A percentile compares a stretch with the other conserved stretches of the same genome.
These are phyloP conservation scores for Drosophila paranaensis DNA, from an alignment of 2,888 invertebrate species.

Conservation along the genomic window DNA sequence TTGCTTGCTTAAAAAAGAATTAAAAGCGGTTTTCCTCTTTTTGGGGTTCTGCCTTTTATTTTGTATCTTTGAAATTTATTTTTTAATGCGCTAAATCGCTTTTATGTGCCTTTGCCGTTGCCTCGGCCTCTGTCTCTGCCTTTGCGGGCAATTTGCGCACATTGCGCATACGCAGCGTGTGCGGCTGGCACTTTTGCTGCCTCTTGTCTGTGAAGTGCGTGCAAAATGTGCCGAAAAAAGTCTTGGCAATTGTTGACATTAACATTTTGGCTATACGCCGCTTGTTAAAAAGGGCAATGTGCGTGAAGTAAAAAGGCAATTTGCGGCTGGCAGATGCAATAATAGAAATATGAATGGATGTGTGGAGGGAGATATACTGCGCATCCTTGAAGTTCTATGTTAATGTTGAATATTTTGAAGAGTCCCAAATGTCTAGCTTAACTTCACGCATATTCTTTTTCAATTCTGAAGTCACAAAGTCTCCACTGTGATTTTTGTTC, in stretches of 20 bases:
- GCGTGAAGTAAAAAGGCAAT: conserved; percentile 13
- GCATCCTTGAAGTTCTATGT: too few species aligned
- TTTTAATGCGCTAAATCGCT: conserved; percentile 71
- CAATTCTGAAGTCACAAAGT: too few species aligned
- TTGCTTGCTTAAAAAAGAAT: conserved; percentile 82
- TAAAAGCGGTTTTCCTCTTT: conserved; percentile 64
- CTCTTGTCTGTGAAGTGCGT: neutral
- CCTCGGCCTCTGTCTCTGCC: neutral
- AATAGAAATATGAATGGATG: neutral
- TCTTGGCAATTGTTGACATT: conserved; percentile 66
- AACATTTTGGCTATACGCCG: conserved; percentile 40
- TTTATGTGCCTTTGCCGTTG: conserved; percentile 58
- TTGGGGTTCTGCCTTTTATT: conserved; percentile 17
- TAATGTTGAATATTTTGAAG: too few species aligned
- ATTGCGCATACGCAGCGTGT: conserved; percentile 56
- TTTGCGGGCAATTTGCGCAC: conserved; percentile 45
- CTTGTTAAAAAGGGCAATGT: conserved; percentile 31
- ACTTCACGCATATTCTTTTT: too few species aligned
- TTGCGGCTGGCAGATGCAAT: conserved; percentile 2
- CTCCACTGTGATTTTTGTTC: too few species aligned
- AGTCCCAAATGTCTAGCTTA: too few species aligned
- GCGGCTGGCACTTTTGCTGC: neutral
- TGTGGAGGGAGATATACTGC: neutral
- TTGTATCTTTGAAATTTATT: conserved; percentile 9
- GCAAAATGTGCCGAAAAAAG: conserved; percentile 12